These are phyloP conservation scores for Apodemus speciosus DNA, from an alignment of 2,113 vertebrate species.

Conservation along the genomic window DNA sequence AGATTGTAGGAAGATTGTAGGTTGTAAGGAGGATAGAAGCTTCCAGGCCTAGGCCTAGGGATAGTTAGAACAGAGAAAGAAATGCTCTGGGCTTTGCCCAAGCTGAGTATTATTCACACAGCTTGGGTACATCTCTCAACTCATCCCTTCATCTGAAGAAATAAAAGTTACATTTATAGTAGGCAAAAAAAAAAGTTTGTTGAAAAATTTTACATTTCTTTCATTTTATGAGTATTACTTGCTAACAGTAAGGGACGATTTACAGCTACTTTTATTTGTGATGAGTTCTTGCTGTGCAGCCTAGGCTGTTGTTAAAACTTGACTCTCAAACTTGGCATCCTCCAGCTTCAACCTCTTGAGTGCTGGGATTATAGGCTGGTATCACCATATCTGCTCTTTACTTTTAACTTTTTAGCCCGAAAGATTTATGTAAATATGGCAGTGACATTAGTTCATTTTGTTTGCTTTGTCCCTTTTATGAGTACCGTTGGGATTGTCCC, in stretches of 20 bases:
- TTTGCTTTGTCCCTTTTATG: neutral
- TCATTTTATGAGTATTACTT: neutral
- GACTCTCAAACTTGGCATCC: neutral
- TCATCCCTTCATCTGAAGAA: too few relatives aligned
- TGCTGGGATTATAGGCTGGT: neutral
- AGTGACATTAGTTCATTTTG: neutral
- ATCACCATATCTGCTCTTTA: neutral
- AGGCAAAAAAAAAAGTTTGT: neutral
- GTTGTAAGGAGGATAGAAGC: too few relatives aligned
- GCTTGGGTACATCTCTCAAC: too few relatives aligned
- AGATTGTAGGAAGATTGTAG: too few relatives aligned
- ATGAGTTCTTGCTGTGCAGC: neutral
- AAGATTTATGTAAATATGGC: neutral
- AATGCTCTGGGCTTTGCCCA: too few relatives aligned
- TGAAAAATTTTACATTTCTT: neutral
- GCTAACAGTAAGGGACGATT: neutral
- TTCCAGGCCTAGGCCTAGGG: too few relatives aligned
- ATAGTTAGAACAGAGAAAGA: too few relatives aligned
- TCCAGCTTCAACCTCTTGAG: neutral
- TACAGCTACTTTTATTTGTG: neutral
- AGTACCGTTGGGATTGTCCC: neutral
- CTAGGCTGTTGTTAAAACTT: neutral
- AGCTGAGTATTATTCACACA: too few relatives aligned
- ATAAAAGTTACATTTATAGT: too few relatives aligned
- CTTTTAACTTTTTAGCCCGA: neutral